Evolutionary conservation across 2,888 invertebrate species (phyloP).

Genomic region (Caenorhabditis sp.): DNA sequence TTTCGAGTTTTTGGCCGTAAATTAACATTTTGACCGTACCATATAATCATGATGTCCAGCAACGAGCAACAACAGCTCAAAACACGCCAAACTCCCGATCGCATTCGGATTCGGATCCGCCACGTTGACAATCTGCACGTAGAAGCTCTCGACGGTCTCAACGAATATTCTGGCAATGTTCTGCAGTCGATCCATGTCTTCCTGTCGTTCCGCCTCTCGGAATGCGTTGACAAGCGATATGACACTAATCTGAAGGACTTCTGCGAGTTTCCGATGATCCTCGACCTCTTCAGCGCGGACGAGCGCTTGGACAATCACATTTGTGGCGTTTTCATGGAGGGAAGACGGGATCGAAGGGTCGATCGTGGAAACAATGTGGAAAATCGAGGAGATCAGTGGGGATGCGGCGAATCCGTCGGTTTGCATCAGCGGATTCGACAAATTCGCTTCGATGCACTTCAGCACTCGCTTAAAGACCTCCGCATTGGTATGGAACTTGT

Average conservation of each 20-base stretch:
- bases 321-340: slow-evolving; percentile 92
- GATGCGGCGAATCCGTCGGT: slow-evolving; percentile 87
- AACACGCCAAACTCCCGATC: slow-evolving; percentile 85
- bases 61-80: slow-evolving; percentile 93
- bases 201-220: slow-evolving; percentile 85
- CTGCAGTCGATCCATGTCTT: slow-evolving; percentile 84
- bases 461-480: slow-evolving; percentile 63
- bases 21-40: too few species aligned
- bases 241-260: slow-evolving; percentile 90
- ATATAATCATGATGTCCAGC: slow-evolving; percentile 98
- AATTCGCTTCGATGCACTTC: slow-evolving; percentile 55
- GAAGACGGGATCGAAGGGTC: slow-evolving; percentile 82
- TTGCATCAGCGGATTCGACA: slow-evolving; percentile 38
- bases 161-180: slow-evolving; percentile 97
- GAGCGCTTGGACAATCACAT: slow-evolving; percentile 69
- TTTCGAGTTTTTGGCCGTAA: too few species aligned
- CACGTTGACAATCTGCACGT: slow-evolving; percentile 89
- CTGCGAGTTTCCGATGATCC: slow-evolving; percentile 88
- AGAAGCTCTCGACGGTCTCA: slow-evolving; percentile 93
- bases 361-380: slow-evolving; percentile 83
- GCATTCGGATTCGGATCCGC: slow-evolving; percentile 44
- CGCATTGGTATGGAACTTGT: slow-evolving; percentile 48
- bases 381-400: slow-evolving; percentile 83
- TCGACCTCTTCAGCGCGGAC: slow-evolving; percentile 84
- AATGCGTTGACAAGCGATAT: slow-evolving; percentile 91